These are phyloP conservation scores for Chloropsis cyanopogon DNA, from an alignment of 2,113 vertebrate species.

Conservation along the genomic window DNA sequence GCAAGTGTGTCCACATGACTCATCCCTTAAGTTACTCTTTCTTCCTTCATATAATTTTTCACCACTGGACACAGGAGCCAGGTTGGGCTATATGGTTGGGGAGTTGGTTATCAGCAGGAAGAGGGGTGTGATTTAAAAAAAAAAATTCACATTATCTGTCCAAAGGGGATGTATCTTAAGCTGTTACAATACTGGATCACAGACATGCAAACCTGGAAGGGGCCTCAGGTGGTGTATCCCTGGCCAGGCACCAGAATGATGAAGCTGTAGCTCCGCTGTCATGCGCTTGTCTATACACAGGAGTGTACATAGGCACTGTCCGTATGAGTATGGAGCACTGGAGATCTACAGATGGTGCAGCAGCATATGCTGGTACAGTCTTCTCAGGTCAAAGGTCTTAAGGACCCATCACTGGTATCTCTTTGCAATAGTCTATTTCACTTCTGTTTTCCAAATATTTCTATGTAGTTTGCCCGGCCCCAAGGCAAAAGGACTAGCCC, in stretches of 20 bases:
- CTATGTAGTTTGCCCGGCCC: neutral
- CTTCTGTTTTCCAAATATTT: neutral
- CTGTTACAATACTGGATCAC: neutral
- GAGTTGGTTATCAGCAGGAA: neutral
- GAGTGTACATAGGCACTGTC: neutral
- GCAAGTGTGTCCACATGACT: neutral
- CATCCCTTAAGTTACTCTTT: neutral
- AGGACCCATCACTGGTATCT: neutral
- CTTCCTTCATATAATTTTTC: neutral
- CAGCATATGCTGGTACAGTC: rapidly evolving
- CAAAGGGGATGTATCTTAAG: neutral
- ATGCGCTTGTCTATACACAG: neutral
- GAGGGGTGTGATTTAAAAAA: neutral
- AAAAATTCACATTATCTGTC: neutral
- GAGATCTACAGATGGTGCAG: neutral
- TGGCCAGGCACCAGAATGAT: neutral
- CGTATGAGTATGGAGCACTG: neutral
- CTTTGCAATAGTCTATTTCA: neutral
- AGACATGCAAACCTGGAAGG: neutral
- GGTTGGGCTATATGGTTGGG: neutral
- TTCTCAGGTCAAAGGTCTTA: neutral
- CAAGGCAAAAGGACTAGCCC: neutral
- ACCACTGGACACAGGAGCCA: rapidly evolving
- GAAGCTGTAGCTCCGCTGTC: neutral
- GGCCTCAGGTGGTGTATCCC: neutral